phyloP scores from a whole-genome alignment of 2,113 vertebrate species.

The Rhinolophus sinicus region DNA sequence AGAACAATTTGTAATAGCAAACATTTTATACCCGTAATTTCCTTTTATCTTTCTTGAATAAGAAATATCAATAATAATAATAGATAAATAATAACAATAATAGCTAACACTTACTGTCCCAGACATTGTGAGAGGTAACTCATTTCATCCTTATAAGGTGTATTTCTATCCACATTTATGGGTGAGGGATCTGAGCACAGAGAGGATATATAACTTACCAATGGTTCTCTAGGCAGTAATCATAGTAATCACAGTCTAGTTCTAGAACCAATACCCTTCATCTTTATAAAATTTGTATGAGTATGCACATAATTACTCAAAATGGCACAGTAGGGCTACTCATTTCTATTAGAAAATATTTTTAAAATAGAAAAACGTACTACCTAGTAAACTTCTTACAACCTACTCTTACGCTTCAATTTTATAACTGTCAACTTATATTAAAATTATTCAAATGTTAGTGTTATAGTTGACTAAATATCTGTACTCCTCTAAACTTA shows the following conservation, averaged over 20 bases:
- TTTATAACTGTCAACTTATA: background rate
- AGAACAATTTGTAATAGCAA: background rate
- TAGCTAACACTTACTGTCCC: background rate
- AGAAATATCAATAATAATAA: background rate
- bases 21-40: background rate
- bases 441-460: slow-evolving; percentile 19
- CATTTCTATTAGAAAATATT: background rate
- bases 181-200: background rate
- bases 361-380: background rate
- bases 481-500: background rate
- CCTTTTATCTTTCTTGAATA: slow-evolving; percentile 23
- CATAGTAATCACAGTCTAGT: background rate
- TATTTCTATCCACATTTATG: background rate
- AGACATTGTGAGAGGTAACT: background rate
- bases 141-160: background rate
- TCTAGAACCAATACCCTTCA: background rate
- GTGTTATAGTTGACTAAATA: background rate
- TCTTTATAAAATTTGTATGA: background rate
- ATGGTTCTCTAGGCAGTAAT: accelerated
- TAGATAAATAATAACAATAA: background rate
- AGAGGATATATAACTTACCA: background rate
- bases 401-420: background rate
- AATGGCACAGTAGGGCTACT: background rate
- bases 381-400: background rate
- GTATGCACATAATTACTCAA: background rate